phyloP scores from a whole-genome alignment of 1,140 invertebrate genomes.

The Asobara japonica region DNA sequence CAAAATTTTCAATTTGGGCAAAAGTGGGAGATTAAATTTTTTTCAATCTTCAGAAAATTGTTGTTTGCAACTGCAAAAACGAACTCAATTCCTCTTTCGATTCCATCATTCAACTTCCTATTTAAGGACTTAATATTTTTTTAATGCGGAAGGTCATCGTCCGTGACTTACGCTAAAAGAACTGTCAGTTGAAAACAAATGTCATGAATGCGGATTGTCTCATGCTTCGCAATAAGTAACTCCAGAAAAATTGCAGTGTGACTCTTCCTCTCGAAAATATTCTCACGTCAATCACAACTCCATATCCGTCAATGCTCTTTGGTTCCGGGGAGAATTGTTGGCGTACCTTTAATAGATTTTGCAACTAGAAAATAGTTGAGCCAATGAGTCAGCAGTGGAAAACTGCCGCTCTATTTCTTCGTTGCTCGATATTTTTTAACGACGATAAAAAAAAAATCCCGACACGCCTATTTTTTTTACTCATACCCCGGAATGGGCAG shows the following conservation, averaged over 20 bases:
- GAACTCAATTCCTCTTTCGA: too few relatives aligned
- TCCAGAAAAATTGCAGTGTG: not conserved
- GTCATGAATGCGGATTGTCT: not conserved
- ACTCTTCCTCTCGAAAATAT: not conserved
- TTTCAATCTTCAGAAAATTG: too few relatives aligned
- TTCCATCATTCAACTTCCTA: too few relatives aligned
- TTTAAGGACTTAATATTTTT: not conserved
- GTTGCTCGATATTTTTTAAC: not conserved
- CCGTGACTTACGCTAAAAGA: too few relatives aligned
- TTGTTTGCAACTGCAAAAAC: too few relatives aligned
- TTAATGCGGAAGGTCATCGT: not conserved
- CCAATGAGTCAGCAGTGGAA: conserved; percentile 16
- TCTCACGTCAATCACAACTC: conserved; percentile 19
- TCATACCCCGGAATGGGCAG: not conserved
- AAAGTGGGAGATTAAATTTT: too few relatives aligned
- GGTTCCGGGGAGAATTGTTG: conserved; percentile 26
- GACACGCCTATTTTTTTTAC: conserved; percentile 30
- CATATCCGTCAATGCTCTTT: not conserved
- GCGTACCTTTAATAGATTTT: conserved; percentile 11
- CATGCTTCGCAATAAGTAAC: not conserved
- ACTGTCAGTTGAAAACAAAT: not conserved
- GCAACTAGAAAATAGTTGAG: conserved; percentile 17
- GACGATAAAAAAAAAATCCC: not conserved
- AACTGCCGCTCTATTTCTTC: not conserved
- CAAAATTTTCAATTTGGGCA: too few relatives aligned